These are phyloP conservation scores for Corythaeola cristata DNA, from an alignment of 2,113 vertebrate genomes.

Conservation along the genomic window DNA sequence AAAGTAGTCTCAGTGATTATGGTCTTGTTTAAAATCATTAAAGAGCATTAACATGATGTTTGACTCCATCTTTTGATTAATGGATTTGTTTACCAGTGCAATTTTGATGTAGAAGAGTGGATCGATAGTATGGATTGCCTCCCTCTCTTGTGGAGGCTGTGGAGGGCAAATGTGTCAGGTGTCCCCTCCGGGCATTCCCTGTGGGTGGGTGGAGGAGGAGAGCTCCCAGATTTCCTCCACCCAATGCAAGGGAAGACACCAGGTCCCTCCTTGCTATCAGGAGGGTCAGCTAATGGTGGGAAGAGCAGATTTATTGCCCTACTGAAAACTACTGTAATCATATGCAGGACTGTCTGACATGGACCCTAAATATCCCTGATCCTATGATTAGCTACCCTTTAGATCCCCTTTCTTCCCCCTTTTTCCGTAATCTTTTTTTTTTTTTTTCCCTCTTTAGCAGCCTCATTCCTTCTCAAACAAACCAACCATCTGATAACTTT, in stretches of 20 bases:
- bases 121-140: not conserved
- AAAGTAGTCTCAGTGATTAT: not conserved
- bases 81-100: not conserved
- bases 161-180: not conserved
- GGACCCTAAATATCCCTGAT: not conserved
- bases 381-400: not conserved
- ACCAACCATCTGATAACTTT: not conserved
- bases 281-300: not conserved
- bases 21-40: not conserved
- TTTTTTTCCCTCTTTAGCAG: not conserved
- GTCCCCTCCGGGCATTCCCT: not conserved
- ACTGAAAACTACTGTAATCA: not conserved
- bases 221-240: not conserved
- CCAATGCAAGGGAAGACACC: rapidly evolving
- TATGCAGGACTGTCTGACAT: not conserved
- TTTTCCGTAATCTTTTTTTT: not conserved
- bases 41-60: not conserved
- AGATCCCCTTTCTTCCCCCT: not conserved
- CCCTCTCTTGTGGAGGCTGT: not conserved
- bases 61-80: not conserved
- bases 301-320: not conserved
- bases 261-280: not conserved
- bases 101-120: not conserved
- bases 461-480: not conserved
- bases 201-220: not conserved